These are phyloP conservation scores for Drosophila quinaria DNA, from an alignment of 2,888 invertebrate genomes.

Conservation along the genomic window DNA sequence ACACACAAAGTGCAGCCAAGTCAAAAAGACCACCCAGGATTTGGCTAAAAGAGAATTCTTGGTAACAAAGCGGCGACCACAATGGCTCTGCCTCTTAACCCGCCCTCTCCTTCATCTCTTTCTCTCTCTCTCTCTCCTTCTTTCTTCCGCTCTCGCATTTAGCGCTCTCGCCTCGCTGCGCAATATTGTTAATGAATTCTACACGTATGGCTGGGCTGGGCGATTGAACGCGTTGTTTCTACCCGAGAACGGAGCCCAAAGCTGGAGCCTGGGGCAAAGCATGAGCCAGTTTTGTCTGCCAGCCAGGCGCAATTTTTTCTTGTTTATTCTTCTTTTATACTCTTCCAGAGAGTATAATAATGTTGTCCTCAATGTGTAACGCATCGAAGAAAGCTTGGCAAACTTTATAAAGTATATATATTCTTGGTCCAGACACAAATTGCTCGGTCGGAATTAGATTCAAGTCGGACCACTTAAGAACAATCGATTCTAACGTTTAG, in stretches of 20 bases:
- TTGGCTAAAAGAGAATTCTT: slow-evolving; percentile 65
- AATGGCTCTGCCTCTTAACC: slow-evolving; percentile 19
- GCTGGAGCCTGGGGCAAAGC: slow-evolving; percentile 40
- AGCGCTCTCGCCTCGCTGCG: slow-evolving; percentile 39
- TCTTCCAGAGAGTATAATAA: neutral
- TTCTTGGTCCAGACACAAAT: too few species aligned
- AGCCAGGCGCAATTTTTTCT: slow-evolving; percentile 38
- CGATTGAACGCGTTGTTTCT: slow-evolving; percentile 34
- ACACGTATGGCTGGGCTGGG: slow-evolving; percentile 48
- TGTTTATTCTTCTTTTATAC: slow-evolving; percentile 38
- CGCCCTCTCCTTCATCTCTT: slow-evolving; percentile 8
- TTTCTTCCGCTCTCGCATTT: slow-evolving; percentile 4
- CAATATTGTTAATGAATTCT: slow-evolving; percentile 81
- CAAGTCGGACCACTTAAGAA: too few species aligned
- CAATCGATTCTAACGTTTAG: too few species aligned
- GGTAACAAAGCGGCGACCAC: slow-evolving; percentile 59
- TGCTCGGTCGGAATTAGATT: too few species aligned
- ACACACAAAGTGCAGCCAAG: slow-evolving; percentile 35
- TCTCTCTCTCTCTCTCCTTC: slow-evolving; percentile 15
- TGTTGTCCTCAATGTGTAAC: neutral
- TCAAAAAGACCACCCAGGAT: slow-evolving; percentile 73
- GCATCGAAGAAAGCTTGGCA: neutral
- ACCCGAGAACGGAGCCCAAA: slow-evolving; percentile 35
- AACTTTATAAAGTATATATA: too few species aligned
- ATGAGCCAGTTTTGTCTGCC: slow-evolving; percentile 64